Evolutionary conservation across 2,888 invertebrate genomes (phyloP).

Genomic region (Neoitamus cyanurus): DNA sequence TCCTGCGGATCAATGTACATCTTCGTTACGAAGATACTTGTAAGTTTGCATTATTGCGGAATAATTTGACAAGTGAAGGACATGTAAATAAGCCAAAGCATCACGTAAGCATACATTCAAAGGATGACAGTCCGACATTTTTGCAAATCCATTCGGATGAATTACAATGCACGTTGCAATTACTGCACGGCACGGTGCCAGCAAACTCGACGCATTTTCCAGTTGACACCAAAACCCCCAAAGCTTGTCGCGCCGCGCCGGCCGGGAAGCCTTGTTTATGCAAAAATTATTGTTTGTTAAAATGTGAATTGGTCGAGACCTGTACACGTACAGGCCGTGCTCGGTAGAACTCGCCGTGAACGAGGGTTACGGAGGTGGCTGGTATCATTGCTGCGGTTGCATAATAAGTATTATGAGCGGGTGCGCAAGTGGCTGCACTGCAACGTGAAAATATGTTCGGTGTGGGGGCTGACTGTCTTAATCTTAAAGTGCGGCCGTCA

Average conservation of each 20-base stretch:
- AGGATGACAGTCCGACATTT: constrained; percentile 25
- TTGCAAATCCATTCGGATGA: constrained; percentile 18
- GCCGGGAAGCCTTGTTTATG: constrained; percentile 36
- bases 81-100: constrained; percentile 24
- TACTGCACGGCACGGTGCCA: neutral
- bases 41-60: constrained; percentile 15
- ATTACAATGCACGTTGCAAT: constrained; percentile 35
- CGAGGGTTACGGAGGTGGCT: neutral
- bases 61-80: constrained; percentile 35
- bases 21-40: neutral
- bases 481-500: neutral
- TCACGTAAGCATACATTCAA: constrained; percentile 31
- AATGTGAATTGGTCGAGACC: constrained; percentile 29
- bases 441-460: neutral
- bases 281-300: constrained; percentile 38
- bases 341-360: neutral
- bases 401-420: neutral
- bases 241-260: constrained; percentile 37
- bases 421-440: neutral
- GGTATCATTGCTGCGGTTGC: neutral
- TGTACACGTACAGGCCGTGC: too few species aligned
- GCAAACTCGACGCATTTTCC: neutral
- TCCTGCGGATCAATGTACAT: neutral
- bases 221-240: constrained; percentile 19
- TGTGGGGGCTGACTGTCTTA: neutral